These are phyloP conservation scores for Nansenia antarctica DNA, from an alignment of 2,113 vertebrate genomes.

Conservation along the genomic window DNA sequence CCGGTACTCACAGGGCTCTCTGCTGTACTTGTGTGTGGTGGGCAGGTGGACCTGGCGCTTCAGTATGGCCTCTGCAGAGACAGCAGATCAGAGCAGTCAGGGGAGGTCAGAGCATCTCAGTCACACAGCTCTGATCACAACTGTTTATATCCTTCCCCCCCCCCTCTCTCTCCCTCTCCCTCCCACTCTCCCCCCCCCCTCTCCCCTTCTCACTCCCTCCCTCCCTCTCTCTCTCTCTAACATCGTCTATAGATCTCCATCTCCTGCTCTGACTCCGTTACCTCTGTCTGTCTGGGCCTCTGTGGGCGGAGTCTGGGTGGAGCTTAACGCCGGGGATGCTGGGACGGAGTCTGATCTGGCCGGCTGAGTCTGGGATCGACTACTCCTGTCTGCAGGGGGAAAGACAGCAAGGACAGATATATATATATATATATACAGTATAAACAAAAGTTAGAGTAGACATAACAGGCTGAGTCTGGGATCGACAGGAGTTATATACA, in stretches of 20 bases:
- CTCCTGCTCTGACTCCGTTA: constrained; percentile 28
- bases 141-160: too few relatives aligned
- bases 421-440: too few relatives aligned
- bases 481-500: too few relatives aligned
- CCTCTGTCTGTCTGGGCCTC: constrained; percentile 50
- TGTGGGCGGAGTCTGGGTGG: not conserved
- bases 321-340: constrained; percentile 10
- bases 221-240: too few relatives aligned
- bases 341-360: constrained; percentile 17
- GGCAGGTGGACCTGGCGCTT: constrained; percentile 78
- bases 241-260: not conserved
- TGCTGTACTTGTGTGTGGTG: constrained; percentile 81
- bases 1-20: constrained; percentile 78
- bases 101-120: not conserved
- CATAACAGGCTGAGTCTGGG: constrained; percentile 2
- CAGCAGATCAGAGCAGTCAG: constrained; percentile 9
- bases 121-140: too few relatives aligned
- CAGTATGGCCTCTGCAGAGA: constrained; percentile 68
- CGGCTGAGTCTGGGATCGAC: constrained; percentile 39
- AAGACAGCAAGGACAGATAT: not conserved
- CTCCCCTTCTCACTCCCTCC: too few relatives aligned
- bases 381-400: constrained; percentile 46
- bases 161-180: too few relatives aligned
- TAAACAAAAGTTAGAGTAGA: too few relatives aligned
- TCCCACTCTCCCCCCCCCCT: too few relatives aligned